Evolutionary conservation across 2,888 invertebrate species (phyloP).

Genomic region (Protonemura montana): DNA sequence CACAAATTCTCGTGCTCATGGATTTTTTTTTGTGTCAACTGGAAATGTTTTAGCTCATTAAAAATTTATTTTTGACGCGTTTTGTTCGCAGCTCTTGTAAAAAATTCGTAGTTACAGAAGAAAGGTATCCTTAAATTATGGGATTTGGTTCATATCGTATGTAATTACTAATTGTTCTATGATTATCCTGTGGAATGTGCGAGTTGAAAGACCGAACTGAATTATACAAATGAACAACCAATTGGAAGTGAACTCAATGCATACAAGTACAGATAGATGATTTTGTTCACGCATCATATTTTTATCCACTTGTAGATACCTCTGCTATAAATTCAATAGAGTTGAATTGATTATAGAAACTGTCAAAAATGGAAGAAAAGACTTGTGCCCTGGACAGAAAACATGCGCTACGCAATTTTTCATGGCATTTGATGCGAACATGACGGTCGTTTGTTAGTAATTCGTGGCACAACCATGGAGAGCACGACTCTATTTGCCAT

Average conservation of each 20-base stretch:
- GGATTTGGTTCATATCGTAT: not conserved
- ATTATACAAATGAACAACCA: not conserved
- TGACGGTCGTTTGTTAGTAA: not conserved
- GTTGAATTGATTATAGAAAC: not conserved
- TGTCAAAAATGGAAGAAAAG: not conserved
- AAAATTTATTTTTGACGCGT: not conserved
- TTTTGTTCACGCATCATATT: too few species aligned
- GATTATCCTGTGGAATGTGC: not conserved
- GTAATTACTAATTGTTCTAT: not conserved
- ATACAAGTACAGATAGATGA: not conserved
- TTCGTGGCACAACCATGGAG: too few species aligned
- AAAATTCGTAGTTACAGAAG: not conserved
- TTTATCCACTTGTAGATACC: not conserved
- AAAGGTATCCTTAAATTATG: too few species aligned
- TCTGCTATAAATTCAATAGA: not conserved
- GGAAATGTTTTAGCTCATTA: not conserved
- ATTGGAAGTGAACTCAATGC: constrained; percentile 1
- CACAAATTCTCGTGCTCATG: not conserved
- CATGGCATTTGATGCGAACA: not conserved
- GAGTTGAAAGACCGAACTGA: too few species aligned
- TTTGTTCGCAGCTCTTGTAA: not conserved
- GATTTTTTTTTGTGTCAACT: not conserved
- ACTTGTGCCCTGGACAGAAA: too few species aligned
- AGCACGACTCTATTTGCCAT: not conserved
- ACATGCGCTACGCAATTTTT: not conserved